These are phyloP conservation scores for Agrotis ipsilon DNA, from an alignment of 2,888 invertebrate genomes.

Conservation along the genomic window DNA sequence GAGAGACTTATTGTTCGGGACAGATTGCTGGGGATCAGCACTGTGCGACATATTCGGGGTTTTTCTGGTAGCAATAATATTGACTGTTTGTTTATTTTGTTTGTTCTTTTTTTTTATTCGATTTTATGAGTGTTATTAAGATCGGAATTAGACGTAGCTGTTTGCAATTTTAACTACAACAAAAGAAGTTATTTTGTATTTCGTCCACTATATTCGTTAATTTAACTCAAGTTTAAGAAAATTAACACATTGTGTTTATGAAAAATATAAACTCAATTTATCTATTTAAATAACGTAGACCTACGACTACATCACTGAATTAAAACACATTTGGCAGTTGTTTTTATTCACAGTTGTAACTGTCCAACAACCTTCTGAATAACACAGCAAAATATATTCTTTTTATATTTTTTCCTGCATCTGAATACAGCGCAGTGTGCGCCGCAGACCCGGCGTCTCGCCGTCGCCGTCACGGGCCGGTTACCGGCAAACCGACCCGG, in stretches of 20 bases:
- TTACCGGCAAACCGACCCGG: constrained; percentile 68
- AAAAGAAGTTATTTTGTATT: background rate
- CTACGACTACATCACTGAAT: background rate
- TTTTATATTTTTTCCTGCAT: constrained; percentile 39
- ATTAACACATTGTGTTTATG: background rate
- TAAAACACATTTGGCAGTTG: background rate
- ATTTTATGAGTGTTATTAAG: background rate
- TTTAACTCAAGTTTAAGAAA: background rate
- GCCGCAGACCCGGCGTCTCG: constrained; percentile 69
- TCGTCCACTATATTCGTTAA: too few species aligned
- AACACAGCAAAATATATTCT: constrained; percentile 28
- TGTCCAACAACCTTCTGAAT: too few species aligned
- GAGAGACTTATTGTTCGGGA: constrained; percentile 90
- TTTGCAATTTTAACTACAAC: background rate
- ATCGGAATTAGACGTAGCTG: background rate
- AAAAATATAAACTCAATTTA: background rate
- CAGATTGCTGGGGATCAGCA: constrained; percentile 89
- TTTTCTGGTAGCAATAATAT: constrained; percentile 70
- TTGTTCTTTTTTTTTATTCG: background rate
- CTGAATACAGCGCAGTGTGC: constrained; percentile 49
- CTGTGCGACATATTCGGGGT: constrained; percentile 75
- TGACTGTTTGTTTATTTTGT: constrained; percentile 30
- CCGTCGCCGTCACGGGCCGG: constrained; percentile 82
- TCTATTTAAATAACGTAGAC: background rate
- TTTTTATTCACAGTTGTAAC: constrained; percentile 20